phyloP scores from a whole-genome alignment of 2,113 vertebrate species.

The Cnemophilus loriae region DNA sequence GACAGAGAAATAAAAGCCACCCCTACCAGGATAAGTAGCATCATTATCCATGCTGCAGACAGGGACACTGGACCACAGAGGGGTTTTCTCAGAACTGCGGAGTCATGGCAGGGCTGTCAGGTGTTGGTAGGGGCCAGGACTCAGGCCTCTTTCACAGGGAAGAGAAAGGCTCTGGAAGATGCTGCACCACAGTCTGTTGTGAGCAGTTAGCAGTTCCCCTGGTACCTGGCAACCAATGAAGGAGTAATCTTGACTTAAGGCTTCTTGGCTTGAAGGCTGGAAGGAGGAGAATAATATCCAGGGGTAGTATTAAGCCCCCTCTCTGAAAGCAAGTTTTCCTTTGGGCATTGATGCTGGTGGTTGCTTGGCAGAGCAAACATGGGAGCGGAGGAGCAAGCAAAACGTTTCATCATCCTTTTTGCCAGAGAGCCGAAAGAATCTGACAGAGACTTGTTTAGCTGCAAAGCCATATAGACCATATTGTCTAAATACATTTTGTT shows the following conservation, averaged over 20 bases:
- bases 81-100: not conserved
- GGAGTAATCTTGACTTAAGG: not conserved
- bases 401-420: not conserved
- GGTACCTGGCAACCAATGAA: not conserved
- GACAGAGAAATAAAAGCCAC: slow-evolving; percentile 6
- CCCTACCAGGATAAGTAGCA: not conserved
- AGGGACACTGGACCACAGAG: not conserved
- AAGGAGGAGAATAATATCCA: not conserved
- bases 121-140: not conserved
- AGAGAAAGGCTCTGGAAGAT: not conserved
- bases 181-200: accelerated
- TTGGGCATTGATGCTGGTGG: not conserved
- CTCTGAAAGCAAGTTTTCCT: not conserved
- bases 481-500: slow-evolving; percentile 39
- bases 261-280: not conserved
- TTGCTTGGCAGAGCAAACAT: not conserved
- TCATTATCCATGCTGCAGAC: not conserved
- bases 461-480: not conserved
- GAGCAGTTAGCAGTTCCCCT: not conserved
- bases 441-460: slow-evolving; percentile 23
- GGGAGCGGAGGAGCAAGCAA: not conserved
- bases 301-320: not conserved
- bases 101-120: not conserved
- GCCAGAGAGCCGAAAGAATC: not conserved
- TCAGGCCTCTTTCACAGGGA: not conserved